Base-by-base conservation (phyloP, 2,797 vertebrate genomes). In the Pogoniulus pusillus region DNA sequence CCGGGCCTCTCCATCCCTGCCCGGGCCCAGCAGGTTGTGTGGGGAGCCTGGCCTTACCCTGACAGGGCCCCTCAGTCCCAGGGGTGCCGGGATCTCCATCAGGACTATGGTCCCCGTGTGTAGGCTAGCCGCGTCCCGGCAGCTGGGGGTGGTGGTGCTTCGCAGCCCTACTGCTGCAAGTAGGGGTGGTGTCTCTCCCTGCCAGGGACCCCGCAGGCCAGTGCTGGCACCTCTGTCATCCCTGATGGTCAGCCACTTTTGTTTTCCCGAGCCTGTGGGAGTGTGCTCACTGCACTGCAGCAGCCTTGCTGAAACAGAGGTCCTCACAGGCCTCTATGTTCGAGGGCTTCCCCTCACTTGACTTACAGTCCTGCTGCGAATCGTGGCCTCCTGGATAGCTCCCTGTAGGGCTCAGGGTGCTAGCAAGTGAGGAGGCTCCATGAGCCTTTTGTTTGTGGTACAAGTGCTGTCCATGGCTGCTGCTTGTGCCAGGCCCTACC, bases 381-480 rank as follows among this genome's bases (percentile, higher is more conserved):
- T 10, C 12, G 27, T 47, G 69, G 23, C 8, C 29, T 53, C 12
- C 12, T 32, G 64, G 39, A 3, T 41, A 0, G 0, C n/a, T 57
- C 41, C 26, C 20, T 8, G 34, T 0, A 1, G 39, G 29, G 19
- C 15, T 43, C 4, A 9, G 59, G 35, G 8, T 24, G 30, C 53
- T 45, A 54, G 24, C 63, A 32, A 39, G 14, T 3, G 1, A 29
- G 8, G 39, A 34, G 32, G 12, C 22, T 73, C 37, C 0, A 0
- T 12, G 30, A 35, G 10, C 16, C 23, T 76, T 76, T 49, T 47
- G 17, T 4, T 45, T 9, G 0, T 39, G 12, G 16, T 39, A 11
- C 9, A 2, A 15, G n/a, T 29, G 39, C 11, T 1, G 0, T 30
- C 30, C 6, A 0, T 3, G 5, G 24, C 15, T 30, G 2, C 26